Evolutionary conservation across 1,140 invertebrate species (phyloP), one percentile per base, ranked within the genome.

Genomic region (Aphidius ervi): DNA sequence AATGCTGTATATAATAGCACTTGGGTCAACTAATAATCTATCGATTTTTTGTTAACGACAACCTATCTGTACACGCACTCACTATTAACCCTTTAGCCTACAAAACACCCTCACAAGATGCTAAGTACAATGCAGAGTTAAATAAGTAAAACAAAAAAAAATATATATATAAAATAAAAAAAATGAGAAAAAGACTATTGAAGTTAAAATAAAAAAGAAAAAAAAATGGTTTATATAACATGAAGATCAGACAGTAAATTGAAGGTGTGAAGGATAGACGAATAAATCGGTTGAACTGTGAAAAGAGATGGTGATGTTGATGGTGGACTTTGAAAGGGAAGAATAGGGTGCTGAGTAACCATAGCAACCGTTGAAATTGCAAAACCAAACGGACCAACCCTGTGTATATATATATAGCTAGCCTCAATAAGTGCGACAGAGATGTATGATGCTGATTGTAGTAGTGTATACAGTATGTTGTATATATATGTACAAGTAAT

Each of bases 331-430:
- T 45, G 65, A 58, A 54, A 42, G 63, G 59, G 65, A 67, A 67
- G 67, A 68, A 71, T 65, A 71, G 72, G 72, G 68, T 72, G 66
- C 68, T 64, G 71, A 66, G 74, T 74, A 74, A 66, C 73, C 70
- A 74, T 74, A 68, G 70, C 70, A 65, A 75, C 73, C 69, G 43
- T 16, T 56, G 45, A 56, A 56, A 71, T 67, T 67, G 68, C 65
- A 71, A 73, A 31, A 70, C 68, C 72, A 73, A 75, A 75, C 74
- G 74, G 72, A 75, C 74, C 71, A 67, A 73, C 73, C 67, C 68
- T 71, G 69, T 67, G 16, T 16, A 16, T 16, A 16, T 16, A 16
- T 16, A 31, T 67, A 63, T 61, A 64, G 69, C 64, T 61, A 68
- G 64, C 61, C 60, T 42, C 9, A 61, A 16, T 16, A 63, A 63